Percentiles rank a stretch among this genome's conserved stretches.
Evolutionary conservation across 2,888 invertebrate species (phyloP).

Genomic region (Anticlea derivata): DNA sequence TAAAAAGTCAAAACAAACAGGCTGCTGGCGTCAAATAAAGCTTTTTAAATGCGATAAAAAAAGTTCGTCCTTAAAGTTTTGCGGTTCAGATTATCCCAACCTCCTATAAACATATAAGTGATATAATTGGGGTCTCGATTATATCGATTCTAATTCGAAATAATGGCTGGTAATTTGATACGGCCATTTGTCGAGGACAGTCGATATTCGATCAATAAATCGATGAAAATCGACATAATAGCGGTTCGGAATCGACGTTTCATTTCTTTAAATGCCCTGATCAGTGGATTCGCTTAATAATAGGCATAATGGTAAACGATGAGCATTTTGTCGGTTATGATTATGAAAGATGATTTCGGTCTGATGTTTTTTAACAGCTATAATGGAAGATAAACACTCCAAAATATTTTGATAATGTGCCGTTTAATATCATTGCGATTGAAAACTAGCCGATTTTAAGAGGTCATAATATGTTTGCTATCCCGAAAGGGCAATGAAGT

Average conservation of each 20-base stretch:
- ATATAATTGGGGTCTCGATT: slow-evolving; percentile 81
- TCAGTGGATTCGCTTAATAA: slow-evolving; percentile 79
- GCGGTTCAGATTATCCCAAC: slow-evolving; percentile 77
- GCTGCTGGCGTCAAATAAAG: slow-evolving; percentile 38
- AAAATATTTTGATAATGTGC: slow-evolving; percentile 13
- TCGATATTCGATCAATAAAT: slow-evolving; percentile 83
- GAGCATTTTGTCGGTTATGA: slow-evolving; percentile 54
- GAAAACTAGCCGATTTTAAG: slow-evolving; percentile 15
- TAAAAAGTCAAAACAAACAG: slow-evolving; percentile 49
- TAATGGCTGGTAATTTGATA: slow-evolving; percentile 81
- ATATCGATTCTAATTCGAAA: slow-evolving; percentile 82
- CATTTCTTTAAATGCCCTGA: slow-evolving; percentile 83
- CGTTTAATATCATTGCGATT: slow-evolving; percentile 4
- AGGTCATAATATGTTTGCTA: too few relatives aligned
- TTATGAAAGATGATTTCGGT: slow-evolving; percentile 36
- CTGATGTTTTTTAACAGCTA: slow-evolving; percentile 36
- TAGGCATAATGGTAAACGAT: slow-evolving; percentile 77
- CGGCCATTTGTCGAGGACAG: slow-evolving; percentile 82
- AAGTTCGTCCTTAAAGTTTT: slow-evolving; percentile 53
- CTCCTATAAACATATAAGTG: slow-evolving; percentile 84
- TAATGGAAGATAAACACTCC: slow-evolving; percentile 20
- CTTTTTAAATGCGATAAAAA: slow-evolving; percentile 42
- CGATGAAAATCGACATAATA: slow-evolving; percentile 81
- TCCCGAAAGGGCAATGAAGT: too few relatives aligned
- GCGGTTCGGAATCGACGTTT: slow-evolving; percentile 77